Percentiles rank a stretch among this genome's conserved stretches.
Conservation (phyloP, 2,797 vertebrate species). For the Eutrigla gurnardus region DNA sequence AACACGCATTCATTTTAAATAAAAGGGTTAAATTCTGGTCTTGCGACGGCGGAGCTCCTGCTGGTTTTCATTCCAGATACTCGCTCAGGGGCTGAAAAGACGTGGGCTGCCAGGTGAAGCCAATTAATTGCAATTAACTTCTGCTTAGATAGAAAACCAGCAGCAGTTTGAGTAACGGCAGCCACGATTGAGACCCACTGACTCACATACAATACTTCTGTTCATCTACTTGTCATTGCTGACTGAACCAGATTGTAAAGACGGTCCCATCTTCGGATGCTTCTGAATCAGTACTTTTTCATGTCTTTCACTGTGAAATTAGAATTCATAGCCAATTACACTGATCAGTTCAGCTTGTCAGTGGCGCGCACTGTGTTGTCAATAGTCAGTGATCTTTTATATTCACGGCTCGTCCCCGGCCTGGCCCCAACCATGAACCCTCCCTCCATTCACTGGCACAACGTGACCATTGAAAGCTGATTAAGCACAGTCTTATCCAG, state of each 20-base stretch:
- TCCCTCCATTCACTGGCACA: conserved; percentile 24
- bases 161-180: conserved; percentile 34
- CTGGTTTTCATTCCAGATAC: conserved; percentile 25
- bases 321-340: conserved; percentile 30
- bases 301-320: conserved; percentile 9
- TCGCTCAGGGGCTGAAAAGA: conserved; percentile 33
- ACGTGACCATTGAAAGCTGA: conserved; percentile 18
- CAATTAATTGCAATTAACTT: conserved; percentile 54
- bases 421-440: conserved; percentile 20
- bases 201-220: conserved; percentile 2
- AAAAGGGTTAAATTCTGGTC: conserved; percentile 7
- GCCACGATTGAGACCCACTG: neutral
- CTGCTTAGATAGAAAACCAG: conserved; percentile 22
- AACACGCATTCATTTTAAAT: neutral
- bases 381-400: conserved; percentile 17
- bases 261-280: neutral
- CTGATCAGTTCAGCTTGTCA: conserved; percentile 28
- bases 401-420: conserved; percentile 18
- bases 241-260: conserved; percentile 1
- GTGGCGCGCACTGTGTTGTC: conserved; percentile 3
- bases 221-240: neutral
- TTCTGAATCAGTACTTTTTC: neutral
- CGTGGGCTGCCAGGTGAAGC: conserved; percentile 58
- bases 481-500: conserved; percentile 14
- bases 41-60: conserved; percentile 2